These are phyloP conservation scores for Tachystola acroxantha DNA, from an alignment of 2,888 invertebrate genomes.

Conservation along the genomic window DNA sequence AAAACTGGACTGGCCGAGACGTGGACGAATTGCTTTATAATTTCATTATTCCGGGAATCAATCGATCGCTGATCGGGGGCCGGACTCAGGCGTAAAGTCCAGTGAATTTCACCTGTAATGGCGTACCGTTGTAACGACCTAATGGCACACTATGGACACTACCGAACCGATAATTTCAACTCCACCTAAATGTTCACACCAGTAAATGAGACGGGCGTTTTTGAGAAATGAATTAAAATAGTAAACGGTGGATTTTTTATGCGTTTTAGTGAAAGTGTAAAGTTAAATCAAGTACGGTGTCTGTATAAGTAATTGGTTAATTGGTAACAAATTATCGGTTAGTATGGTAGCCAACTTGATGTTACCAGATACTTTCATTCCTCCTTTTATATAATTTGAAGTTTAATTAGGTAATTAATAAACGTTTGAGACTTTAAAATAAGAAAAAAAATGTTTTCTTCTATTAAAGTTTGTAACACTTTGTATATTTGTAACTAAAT, in stretches of 20 bases:
- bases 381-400: too few relatives aligned
- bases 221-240: constrained; percentile 15
- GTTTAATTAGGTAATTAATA: too few relatives aligned
- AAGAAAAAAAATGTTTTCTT: too few relatives aligned
- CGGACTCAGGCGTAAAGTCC: constrained; percentile 41
- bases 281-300: background rate
- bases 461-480: too few relatives aligned
- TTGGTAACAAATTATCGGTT: constrained; percentile 2
- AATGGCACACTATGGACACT: constrained; percentile 30
- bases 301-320: constrained; percentile 6
- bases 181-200: constrained; percentile 23
- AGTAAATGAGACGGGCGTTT: constrained; percentile 11
- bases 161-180: constrained; percentile 35
- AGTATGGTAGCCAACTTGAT: background rate
- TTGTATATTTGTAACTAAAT: too few relatives aligned
- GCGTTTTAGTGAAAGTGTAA: constrained; percentile 11
- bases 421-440: too few relatives aligned
- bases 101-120: constrained; percentile 37
- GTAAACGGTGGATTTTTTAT: background rate
- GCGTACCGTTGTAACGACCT: constrained; percentile 50
- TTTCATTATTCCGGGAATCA: constrained; percentile 60
- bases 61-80: constrained; percentile 35
- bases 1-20: too few relatives aligned
- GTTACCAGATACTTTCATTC: too few relatives aligned
- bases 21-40: constrained; percentile 34